Base-by-base conservation (phyloP, 1,140 invertebrate species). In the Chymomyza costata region DNA sequence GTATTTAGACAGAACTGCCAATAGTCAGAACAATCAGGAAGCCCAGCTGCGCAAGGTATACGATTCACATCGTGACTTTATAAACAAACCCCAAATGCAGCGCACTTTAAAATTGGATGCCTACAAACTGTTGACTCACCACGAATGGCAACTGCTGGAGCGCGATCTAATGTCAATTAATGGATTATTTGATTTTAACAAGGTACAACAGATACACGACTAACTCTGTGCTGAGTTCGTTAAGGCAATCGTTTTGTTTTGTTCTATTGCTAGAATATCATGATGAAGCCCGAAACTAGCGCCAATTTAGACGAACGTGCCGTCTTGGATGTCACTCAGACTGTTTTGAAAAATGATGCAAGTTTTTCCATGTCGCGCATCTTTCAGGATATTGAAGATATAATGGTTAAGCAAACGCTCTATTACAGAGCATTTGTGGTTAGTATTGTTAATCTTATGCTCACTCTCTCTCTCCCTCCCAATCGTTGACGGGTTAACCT, bases 401-500 rank as follows among this genome's bases (percentile, higher is more conserved):
- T 65, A 37, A 84, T 84, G 82, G 78, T 84, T 11, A 65, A 63
- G 32, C 89, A 91, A 21, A 87, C 89, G 52, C 78, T 92, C 45
- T 93, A 91, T 84, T 84, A 89, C 31, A 86, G 87, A 6, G 87
- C 88, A n/a, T 83, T 89, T 63, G 80, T 91, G 90, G 92, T 92
- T 90, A 84, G 82, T 80, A 48, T 25, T 17, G 17, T 19, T 31
- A 10, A 34, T 17, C 31, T 32, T 18, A 11, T 31, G n/a, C 21
- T 44, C 37, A 44, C 11, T n/a, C 43, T 17, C 16, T 34, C 30
- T 18, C 32, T 47, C 44, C 5, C 7, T 14, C 18, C 32, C 13
- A 10, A 32, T 44, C 18, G 6, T 6, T 35, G 31, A n/a, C 10
- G 37, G 7, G 8, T 25, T 32, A 34, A 11, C 8, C 21, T 3